These are phyloP conservation scores for Silurus glanis DNA, from an alignment of 2,113 vertebrate genomes.

Conservation along the genomic window DNA sequence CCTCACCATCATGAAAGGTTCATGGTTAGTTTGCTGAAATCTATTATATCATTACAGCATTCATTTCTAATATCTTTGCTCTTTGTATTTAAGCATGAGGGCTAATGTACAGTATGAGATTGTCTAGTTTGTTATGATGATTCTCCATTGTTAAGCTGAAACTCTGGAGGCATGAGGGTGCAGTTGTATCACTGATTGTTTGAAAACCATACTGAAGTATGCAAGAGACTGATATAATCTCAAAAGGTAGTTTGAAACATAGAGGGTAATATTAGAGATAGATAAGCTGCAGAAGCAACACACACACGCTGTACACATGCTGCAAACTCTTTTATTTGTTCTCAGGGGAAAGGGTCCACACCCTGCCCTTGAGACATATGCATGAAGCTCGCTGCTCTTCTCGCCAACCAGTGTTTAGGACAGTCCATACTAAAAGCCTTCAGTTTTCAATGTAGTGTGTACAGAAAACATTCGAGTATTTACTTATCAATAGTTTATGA, in stretches of 20 bases:
- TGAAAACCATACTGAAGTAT: neutral
- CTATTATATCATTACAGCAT: neutral
- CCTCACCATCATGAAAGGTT: neutral
- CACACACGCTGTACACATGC: neutral
- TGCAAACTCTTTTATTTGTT: slow-evolving; percentile 18
- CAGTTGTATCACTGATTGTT: neutral
- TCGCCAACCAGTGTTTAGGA: neutral
- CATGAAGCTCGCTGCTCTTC: slow-evolving; percentile 21
- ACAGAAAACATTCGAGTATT: neutral
- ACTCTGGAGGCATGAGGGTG: neutral
- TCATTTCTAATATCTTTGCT: neutral
- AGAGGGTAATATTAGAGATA: neutral
- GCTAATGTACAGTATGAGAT: neutral
- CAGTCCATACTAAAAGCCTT: neutral
- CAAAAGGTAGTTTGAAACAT: neutral
- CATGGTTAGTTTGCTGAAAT: neutral
- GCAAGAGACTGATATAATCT: slow-evolving; percentile 2
- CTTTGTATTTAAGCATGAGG: neutral
- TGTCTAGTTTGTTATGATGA: neutral
- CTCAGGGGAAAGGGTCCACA: slow-evolving; percentile 4
- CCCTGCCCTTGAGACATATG: slow-evolving; percentile 12
- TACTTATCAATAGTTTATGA: neutral
- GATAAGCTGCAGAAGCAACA: slow-evolving; percentile 4
- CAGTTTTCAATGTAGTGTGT: neutral
- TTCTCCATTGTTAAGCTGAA: slow-evolving; percentile 5